These are phyloP conservation scores for Archilochus colubris DNA, from an alignment of 2,113 vertebrate genomes.

Conservation along the genomic window DNA sequence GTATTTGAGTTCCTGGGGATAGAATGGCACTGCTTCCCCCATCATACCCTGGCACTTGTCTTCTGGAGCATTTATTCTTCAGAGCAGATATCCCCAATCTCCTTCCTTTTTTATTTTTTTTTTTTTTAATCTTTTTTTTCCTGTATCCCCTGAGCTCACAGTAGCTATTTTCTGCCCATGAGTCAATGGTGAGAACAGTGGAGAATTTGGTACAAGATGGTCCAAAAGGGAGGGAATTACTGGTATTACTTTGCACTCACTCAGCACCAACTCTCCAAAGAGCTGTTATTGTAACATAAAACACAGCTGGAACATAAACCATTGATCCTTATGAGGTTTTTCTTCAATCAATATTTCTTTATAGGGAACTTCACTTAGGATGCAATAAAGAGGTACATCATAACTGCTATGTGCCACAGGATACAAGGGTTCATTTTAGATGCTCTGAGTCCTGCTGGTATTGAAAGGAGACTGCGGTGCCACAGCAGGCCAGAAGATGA, in stretches of 20 bases:
- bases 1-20: not conserved
- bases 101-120: too few species aligned
- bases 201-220: not conserved
- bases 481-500: not conserved
- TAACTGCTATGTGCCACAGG: constrained; percentile 22
- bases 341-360: constrained; percentile 58
- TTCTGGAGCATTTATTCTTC: not conserved
- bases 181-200: not conserved
- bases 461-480: not conserved
- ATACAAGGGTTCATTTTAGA: constrained; percentile 25
- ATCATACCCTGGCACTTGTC: not conserved
- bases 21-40: not conserved
- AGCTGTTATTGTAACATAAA: constrained; percentile 46
- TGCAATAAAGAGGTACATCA: constrained; percentile 55
- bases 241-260: constrained; percentile 44
- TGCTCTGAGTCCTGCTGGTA: constrained; percentile 14
- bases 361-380: constrained; percentile 48
- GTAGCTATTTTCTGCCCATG: constrained; percentile 17
- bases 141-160: not conserved
- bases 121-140: not conserved
- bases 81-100: not conserved
- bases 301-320: constrained; percentile 45
- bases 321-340: constrained; percentile 60
- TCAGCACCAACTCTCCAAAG: constrained; percentile 42
- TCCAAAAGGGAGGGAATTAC: constrained; percentile 4